Conservation (phyloP, 37 sponge, comb jelly and placozoan genomes). For the Halisarca cf. caerulea region DNA sequence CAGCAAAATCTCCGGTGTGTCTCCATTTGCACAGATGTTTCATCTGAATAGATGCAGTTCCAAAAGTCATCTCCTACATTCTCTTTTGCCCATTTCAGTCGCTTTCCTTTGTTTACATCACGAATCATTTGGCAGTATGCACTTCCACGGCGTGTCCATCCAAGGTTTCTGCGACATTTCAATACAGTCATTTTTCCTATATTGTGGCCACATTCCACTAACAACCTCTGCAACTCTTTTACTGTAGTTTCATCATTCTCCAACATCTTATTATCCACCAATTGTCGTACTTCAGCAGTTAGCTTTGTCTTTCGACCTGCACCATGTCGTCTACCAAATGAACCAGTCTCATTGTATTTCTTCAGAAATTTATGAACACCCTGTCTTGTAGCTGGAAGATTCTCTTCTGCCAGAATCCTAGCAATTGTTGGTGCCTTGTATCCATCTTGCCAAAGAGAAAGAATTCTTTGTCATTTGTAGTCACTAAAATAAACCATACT, state of each 20-base stretch:
- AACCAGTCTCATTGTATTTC: constrained; percentile 11
- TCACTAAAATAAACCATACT: constrained; percentile 13
- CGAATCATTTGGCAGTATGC: neutral
- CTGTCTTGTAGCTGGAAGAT: constrained; percentile 26
- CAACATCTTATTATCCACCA: neutral
- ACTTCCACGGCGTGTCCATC: neutral
- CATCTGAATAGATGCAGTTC: neutral
- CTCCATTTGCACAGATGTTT: neutral
- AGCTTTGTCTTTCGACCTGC: constrained; percentile 28
- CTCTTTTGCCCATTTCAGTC: neutral
- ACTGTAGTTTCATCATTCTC: neutral
- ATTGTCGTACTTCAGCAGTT: constrained; percentile 15
- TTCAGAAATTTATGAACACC: constrained; percentile 20
- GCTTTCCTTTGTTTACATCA: neutral
- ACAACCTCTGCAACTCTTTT: neutral
- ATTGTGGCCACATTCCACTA: neutral
- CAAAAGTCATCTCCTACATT: neutral
- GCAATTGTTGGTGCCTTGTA: constrained; percentile 36
- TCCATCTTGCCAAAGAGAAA: constrained; percentile 12
- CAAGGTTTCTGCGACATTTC: neutral
- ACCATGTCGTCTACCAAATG: constrained; percentile 27
- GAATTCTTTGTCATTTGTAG: constrained; percentile 21
- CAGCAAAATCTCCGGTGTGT: neutral
- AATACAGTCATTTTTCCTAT: neutral
- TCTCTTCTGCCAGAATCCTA: neutral